A percentile compares a stretch with the other conserved stretches of the same genome.
phyloP scores from a whole-genome alignment of 2,113 vertebrate species.

The Parotia lawesii region DNA sequence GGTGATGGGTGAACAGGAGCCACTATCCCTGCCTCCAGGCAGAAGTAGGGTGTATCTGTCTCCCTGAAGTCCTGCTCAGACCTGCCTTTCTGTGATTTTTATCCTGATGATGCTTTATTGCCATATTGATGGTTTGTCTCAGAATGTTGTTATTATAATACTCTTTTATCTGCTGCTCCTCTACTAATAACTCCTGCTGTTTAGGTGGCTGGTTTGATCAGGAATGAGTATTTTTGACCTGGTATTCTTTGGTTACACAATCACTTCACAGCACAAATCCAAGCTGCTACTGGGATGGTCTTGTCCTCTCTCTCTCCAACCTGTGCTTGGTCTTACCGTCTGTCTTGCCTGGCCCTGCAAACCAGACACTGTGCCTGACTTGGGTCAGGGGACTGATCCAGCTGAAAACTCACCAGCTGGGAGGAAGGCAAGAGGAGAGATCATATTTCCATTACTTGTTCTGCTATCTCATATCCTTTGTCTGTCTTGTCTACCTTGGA shows the following conservation, averaged over 20 bases:
- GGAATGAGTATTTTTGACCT: neutral
- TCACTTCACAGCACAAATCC: neutral
- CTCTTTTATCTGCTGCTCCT: neutral
- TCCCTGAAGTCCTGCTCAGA: neutral
- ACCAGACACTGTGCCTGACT: neutral
- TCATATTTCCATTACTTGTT: constrained; percentile 11
- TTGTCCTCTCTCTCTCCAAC: neutral
- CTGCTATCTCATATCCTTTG: constrained; percentile 6
- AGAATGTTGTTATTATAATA: neutral
- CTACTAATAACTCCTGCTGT: neutral
- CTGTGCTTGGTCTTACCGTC: neutral
- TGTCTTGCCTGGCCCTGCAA: neutral
- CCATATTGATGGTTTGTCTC: neutral
- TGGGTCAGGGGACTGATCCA: neutral
- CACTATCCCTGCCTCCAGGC: neutral
- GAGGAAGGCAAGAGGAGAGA: neutral
- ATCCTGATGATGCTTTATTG: neutral
- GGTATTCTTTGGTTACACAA: neutral
- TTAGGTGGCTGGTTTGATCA: neutral
- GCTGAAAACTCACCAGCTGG: neutral
- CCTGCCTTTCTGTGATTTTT: neutral
- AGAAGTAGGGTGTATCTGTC: neutral
- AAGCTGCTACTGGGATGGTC: neutral
- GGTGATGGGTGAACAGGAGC: neutral
- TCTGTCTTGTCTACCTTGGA: constrained; percentile 38